Evolutionary conservation across 1,140 invertebrate genomes (phyloP).

Genomic region (Calliopsis andreniformis): DNA sequence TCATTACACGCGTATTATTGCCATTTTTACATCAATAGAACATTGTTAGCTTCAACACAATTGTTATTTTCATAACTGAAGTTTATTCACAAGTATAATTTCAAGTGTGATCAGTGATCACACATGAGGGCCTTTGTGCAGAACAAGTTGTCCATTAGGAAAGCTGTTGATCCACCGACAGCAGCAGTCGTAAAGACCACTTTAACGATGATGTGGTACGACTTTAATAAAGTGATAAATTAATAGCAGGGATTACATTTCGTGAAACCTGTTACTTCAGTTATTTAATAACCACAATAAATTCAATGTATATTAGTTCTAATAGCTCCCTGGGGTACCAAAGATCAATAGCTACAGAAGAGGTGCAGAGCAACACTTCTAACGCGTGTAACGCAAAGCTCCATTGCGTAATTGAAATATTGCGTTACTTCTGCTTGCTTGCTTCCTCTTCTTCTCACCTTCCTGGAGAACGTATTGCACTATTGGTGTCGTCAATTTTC

Average conservation of each 20-base stretch:
- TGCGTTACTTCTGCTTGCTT: too few relatives aligned
- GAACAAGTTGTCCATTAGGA: background rate
- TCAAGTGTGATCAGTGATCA: too few relatives aligned
- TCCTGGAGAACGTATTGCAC: too few relatives aligned
- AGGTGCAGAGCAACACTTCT: too few relatives aligned
- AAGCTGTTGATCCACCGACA: background rate
- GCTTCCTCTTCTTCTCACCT: too few relatives aligned
- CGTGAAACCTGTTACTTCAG: background rate
- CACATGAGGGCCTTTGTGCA: background rate
- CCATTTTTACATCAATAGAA: constrained; percentile 17
- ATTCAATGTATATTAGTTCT: background rate
- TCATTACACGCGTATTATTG: background rate
- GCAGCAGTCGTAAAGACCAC: too few relatives aligned
- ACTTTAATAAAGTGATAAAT: background rate
- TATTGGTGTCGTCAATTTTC: too few relatives aligned
- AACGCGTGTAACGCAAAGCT: too few relatives aligned
- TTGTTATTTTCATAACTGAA: background rate
- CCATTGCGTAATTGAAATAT: too few relatives aligned
- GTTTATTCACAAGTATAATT: background rate
- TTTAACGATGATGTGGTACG: background rate
- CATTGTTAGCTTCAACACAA: background rate
- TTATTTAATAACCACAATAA: background rate
- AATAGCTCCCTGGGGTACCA: too few relatives aligned
- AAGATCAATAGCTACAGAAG: too few relatives aligned
- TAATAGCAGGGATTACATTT: background rate